Base-by-base conservation (phyloP, 1,140 invertebrate genomes). In the Papilio dardanus region DNA sequence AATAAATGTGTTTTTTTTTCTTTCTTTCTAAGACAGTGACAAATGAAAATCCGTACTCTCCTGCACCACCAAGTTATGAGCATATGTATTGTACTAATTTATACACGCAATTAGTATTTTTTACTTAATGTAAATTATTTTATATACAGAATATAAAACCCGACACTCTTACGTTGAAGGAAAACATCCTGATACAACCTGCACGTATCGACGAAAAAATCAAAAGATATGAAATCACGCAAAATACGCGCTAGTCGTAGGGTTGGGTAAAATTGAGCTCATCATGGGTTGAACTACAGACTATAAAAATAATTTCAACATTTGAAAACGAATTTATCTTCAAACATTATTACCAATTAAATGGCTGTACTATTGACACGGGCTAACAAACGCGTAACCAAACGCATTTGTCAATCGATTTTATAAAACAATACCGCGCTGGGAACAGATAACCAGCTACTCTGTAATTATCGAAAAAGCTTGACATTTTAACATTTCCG, bases 391-490 rank as follows among this genome's bases (percentile, higher is more conserved):
- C 31, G 46, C 16, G 71, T 58, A 54, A 73, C 71, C 46, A 73
- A 73, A 58, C 30, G 71, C 71, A 50, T 73, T 73, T 58, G 71
- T 73, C 31, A 58, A 71, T 73, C 50, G 71, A 58, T 73, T 73
- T 73, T 73, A 73, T 73, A 73, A 73, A 33, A 54, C 30, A 73
- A 50, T 42, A 46, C 30, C 46, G 30, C 21, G 24, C 42, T 50
- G 14, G 33, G 19, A 68, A 42, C 46, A 31, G 50, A 58, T 58
- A 73, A 58, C 50, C 54, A 71, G 33, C 31, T 40, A 68, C 67
- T 16, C 69, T 73, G 30, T 73, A 73, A 73, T 73, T 73, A 73
- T 73, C 71, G 71, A 73, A 73, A 73, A 73, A 73, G 71, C 71
- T 58, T 30, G n/a, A 73, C 46, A 58, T 35, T 69, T 69, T 69